Conservation (phyloP, 2,113 vertebrate species). For the Amphilophus citrinellus region DNA sequence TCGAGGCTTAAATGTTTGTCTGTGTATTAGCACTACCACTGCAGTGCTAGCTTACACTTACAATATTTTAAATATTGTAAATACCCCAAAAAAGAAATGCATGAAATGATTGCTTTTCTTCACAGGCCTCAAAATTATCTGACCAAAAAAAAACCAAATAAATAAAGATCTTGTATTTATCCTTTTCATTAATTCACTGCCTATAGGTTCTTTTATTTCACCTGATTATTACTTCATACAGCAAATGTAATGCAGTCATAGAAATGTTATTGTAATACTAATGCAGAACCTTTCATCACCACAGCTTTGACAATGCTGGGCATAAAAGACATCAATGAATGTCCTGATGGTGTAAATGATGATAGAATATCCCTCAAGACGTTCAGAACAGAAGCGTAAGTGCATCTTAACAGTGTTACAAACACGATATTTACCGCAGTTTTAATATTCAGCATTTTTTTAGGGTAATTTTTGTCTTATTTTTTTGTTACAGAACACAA, state of each 20-base stretch:
- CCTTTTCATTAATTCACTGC: too few species aligned
- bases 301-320: constrained; percentile 79
- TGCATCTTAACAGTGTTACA: not conserved
- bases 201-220: not conserved
- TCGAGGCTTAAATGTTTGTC: too few species aligned
- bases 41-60: too few species aligned
- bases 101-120: not conserved
- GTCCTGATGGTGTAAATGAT: constrained; percentile 68
- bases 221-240: not conserved
- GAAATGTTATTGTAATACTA: not conserved
- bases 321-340: constrained; percentile 71
- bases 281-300: not conserved
- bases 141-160: too few species aligned
- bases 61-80: not conserved
- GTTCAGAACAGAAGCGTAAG: constrained; percentile 81
- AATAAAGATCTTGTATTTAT: too few species aligned
- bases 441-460: not conserved
- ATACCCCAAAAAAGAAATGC: not conserved
- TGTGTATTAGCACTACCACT: too few species aligned
- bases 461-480: not conserved
- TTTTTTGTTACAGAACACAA: constrained; percentile 65
- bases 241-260: not conserved
- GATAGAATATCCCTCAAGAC: constrained; percentile 77
- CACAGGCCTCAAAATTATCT: not conserved
- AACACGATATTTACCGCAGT: not conserved